Evolutionary conservation across 2,113 vertebrate genomes (phyloP).

Genomic region (Cyprinus carpio): DNA sequence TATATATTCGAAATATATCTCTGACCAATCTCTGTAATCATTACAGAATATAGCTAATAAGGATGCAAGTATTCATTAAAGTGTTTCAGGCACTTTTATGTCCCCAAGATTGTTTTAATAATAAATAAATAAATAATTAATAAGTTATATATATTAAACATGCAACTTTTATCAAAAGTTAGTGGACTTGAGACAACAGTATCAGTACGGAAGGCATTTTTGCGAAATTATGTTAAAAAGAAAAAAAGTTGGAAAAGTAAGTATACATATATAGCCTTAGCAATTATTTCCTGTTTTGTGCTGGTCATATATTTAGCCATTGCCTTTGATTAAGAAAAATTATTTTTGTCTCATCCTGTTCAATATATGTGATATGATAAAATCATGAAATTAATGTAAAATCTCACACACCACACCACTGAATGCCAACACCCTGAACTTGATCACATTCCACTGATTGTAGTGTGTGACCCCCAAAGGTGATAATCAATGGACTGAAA

Average conservation of each 20-base stretch:
- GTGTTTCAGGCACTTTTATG: not conserved
- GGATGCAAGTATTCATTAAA: not conserved
- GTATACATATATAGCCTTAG: not conserved
- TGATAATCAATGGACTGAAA: not conserved
- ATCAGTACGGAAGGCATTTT: no score
- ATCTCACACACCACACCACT: not conserved
- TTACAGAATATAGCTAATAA: not conserved
- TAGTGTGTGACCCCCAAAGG: not conserved
- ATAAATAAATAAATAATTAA: no score
- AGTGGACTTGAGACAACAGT: no score
- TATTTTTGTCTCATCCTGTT: not conserved
- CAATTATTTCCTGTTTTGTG: not conserved
- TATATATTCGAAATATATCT: not conserved
- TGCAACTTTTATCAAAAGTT: no score
- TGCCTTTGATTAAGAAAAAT: not conserved
- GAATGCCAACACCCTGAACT: conserved; percentile 1
- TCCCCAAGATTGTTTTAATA: not conserved
- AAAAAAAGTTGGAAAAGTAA: no score
- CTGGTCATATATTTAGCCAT: not conserved
- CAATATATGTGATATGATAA: not conserved
- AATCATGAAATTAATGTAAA: not conserved
- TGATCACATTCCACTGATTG: conserved; percentile 36
- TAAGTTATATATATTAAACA: no score
- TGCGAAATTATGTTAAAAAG: no score
- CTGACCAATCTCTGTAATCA: not conserved